These are phyloP conservation scores for Phoeniculus purpureus DNA, from an alignment of 2,797 vertebrate genomes.

Conservation along the genomic window DNA sequence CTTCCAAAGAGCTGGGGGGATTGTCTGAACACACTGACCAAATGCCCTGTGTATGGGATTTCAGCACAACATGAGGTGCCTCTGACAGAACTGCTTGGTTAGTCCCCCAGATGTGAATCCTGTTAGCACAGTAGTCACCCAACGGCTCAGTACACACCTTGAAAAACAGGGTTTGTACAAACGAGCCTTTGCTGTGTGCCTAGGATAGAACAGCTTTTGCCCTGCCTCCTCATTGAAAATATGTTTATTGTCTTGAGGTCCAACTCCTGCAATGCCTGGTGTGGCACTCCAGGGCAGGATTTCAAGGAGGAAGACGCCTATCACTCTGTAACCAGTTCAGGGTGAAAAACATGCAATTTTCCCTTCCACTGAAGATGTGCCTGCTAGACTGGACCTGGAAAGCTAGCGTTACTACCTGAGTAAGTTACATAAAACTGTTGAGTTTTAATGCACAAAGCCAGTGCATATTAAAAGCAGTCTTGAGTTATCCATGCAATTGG, in stretches of 20 bases:
- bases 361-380: neutral
- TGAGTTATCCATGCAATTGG: neutral
- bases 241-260: neutral
- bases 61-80: neutral
- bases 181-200: neutral
- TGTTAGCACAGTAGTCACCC: neutral
- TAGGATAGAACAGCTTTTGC: neutral
- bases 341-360: neutral
- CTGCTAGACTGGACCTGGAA: neutral
- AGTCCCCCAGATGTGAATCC: neutral
- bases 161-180: neutral
- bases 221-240: neutral
- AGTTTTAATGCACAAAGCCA: neutral
- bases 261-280: neutral
- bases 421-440: neutral
- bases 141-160: accelerated
- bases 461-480: neutral
- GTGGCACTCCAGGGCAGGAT: neutral
- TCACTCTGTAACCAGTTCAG: neutral
- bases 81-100: neutral
- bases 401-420: neutral
- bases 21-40: neutral
- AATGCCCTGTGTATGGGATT: neutral
- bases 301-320: neutral
- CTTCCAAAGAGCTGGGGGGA: neutral